phyloP scores from a whole-genome alignment of 2,797 vertebrate species.

The Hypotaenidia okinawae region DNA sequence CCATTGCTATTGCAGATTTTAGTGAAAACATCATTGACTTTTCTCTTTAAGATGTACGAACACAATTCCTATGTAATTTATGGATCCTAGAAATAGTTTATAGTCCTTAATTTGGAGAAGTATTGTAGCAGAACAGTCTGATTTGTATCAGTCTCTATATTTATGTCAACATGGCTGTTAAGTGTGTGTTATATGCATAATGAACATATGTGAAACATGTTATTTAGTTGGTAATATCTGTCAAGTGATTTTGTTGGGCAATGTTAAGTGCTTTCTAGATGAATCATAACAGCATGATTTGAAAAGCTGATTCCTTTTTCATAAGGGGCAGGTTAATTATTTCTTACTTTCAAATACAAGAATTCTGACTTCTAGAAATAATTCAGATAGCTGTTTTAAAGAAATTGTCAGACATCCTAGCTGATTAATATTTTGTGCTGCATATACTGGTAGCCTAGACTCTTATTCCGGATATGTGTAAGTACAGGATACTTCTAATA shows the following conservation, averaged over 20 bases:
- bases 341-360: not conserved
- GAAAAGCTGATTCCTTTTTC: not conserved
- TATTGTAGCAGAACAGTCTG: not conserved
- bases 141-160: not conserved
- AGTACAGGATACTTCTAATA: not conserved
- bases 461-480: not conserved
- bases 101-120: not conserved
- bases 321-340: not conserved
- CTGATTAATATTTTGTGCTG: not conserved
- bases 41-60: not conserved
- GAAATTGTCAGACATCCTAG: not conserved
- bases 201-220: not conserved
- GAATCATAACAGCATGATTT: not conserved
- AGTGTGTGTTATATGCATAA: not conserved
- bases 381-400: not conserved
- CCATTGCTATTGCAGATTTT: not conserved
- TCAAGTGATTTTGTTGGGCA: not conserved
- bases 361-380: not conserved
- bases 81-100: not conserved
- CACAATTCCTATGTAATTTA: not conserved
- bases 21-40: not conserved
- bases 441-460: not conserved
- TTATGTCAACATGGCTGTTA: not conserved
- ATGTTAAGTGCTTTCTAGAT: not conserved
- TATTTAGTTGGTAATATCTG: not conserved